phyloP scores from a whole-genome alignment of 2,797 vertebrate species.

The Cyprinodon diabolis region DNA sequence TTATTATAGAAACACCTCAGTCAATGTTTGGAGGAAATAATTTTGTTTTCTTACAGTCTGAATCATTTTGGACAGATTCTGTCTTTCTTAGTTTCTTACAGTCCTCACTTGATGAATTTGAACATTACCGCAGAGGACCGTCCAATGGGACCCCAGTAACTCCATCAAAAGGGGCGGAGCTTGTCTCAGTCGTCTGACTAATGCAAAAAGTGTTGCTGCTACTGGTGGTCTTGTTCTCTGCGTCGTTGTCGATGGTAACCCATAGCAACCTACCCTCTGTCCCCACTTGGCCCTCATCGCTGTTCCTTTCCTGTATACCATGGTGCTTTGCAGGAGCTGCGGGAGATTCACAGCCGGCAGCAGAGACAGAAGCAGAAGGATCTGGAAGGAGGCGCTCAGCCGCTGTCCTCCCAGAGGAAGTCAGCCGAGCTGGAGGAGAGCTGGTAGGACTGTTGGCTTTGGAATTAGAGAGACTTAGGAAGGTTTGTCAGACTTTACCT shows the following conservation, averaged over 20 bases:
- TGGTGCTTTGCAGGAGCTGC: slow-evolving; percentile 87
- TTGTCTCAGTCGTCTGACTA: slow-evolving; percentile 63
- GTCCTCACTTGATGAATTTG: not conserved
- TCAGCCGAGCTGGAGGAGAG: slow-evolving; percentile 86
- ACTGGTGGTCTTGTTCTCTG: slow-evolving; percentile 36
- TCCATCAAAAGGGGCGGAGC: slow-evolving; percentile 48
- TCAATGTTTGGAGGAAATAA: no score
- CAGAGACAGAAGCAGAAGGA: slow-evolving; percentile 93
- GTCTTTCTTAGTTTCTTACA: not conserved
- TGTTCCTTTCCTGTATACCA: slow-evolving; percentile 70
- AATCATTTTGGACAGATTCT: not conserved
- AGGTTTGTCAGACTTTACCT: not conserved
- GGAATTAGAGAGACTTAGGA: not conserved
- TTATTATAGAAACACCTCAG: no score
- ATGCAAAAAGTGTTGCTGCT: slow-evolving; percentile 30
- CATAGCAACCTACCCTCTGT: slow-evolving; percentile 60
- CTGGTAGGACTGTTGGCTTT: slow-evolving; percentile 78
- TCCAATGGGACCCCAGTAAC: not conserved
- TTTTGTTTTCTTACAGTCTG: not conserved
- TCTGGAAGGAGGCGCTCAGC: slow-evolving; percentile 82
- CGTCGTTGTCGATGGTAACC: slow-evolving; percentile 60
- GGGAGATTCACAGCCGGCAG: slow-evolving; percentile 93
- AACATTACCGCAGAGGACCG: not conserved
- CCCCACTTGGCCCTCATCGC: slow-evolving; percentile 60
- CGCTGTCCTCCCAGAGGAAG: slow-evolving; percentile 77